Base-by-base conservation (phyloP, 2,888 invertebrate species). In the Odontomyia ornata region DNA sequence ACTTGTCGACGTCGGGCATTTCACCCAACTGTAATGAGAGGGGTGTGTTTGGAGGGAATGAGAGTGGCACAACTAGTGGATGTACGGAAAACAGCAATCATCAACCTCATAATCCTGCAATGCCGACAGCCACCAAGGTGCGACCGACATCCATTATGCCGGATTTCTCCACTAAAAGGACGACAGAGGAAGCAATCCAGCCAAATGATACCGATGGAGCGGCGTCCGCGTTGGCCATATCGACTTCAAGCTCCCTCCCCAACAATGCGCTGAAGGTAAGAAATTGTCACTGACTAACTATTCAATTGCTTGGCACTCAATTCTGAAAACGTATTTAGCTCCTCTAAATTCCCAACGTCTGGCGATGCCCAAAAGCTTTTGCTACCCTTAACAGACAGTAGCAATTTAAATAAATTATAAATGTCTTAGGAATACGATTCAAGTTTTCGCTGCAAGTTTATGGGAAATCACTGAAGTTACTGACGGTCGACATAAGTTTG, bases 111-210 rank as follows among this genome's bases (percentile, higher is more conserved):
- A 73, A 60, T 73, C 73, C 57, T 13, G 60, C 57, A 18, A 36
- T 73, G 73, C 60, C 60, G 43, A 23, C 47, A 21, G 21, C 36
- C 5, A 57, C 57, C 23, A 73, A 73, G 18, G 11, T 52, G 1
- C 57, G 73, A 60, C 73, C 73, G 60, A 30, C 73, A 18, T 57
- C 73, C 60, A 73, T 73, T 36, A 36, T 52, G n/a, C 23, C 57
- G 23, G 60, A 73, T 23, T 73, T 57, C 36, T 3, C 60, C 27
- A 3, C 43, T 21, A 57, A 21, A 36, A 69, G 69, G 47, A 23
- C 43, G 15, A 60, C 57, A 0, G 60, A 73, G 18, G 57, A 57
- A 57, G 25, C 36, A 36, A 60, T 5, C 15, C 18, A 36, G 23
- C 36, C 72, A 27, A 18, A 21, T 28, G 52, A 9, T 18, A 60